Percentiles rank a stretch among this genome's conserved stretches.
Evolutionary conservation across 2,797 vertebrate genomes (phyloP).

Genomic region (Pangasius sanitwongsei): DNA sequence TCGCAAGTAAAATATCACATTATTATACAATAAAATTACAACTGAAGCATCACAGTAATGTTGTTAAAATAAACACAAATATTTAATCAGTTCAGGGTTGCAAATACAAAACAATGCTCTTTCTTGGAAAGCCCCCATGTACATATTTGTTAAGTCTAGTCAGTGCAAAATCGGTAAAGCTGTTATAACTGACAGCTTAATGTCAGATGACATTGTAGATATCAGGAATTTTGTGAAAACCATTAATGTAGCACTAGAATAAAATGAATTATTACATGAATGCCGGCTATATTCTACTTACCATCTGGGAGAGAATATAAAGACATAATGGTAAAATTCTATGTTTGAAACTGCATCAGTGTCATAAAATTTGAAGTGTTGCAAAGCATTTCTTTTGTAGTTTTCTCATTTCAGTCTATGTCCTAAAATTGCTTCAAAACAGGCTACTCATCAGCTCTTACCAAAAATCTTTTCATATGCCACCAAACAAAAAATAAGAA

Average conservation of each 20-base stretch:
- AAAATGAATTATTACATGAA: conserved; percentile 21
- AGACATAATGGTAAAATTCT: neutral
- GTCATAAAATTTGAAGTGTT: neutral
- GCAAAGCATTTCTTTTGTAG: neutral
- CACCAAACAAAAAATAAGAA: neutral
- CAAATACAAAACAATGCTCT: conserved; percentile 2
- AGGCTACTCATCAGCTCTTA: neutral
- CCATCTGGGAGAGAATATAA: neutral
- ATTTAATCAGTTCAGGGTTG: conserved; percentile 38
- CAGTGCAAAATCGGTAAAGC: neutral
- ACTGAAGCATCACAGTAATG: neutral
- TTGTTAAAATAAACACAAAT: conserved; percentile 40
- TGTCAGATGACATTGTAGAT: neutral
- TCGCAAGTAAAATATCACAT: neutral
- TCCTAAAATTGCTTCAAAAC: neutral
- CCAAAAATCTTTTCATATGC: neutral
- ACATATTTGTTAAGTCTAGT: neutral
- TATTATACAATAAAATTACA: neutral
- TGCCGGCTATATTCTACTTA: conserved; percentile 2
- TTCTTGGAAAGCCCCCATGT: neutral
- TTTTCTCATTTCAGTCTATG: neutral
- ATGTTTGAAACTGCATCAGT: neutral
- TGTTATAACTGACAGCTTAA: neutral
- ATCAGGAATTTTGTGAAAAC: neutral
- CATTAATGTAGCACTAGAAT: neutral